Conservation (phyloP, 2,797 vertebrate genomes). For the Semotilus atromaculatus region DNA sequence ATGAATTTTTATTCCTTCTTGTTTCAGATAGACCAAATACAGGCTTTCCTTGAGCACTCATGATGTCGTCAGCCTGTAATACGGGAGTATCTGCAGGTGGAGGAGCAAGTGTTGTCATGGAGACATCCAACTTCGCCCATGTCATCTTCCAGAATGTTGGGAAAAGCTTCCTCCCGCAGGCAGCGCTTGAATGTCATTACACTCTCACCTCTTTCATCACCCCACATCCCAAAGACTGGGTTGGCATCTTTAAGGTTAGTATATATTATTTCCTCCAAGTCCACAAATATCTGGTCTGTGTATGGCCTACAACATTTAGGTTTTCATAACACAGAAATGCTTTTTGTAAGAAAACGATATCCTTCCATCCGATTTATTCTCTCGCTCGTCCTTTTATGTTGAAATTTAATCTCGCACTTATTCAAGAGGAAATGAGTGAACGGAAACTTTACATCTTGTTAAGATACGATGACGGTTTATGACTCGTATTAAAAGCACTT, state of each 20-base stretch:
- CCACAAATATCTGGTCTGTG: constrained; percentile 8
- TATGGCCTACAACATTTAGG: neutral
- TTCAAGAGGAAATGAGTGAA: constrained; percentile 77
- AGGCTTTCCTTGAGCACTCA: constrained; percentile 66
- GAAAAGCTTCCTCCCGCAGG: constrained; percentile 95
- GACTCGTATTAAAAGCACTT: constrained; percentile 74
- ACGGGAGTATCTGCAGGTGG: constrained; percentile 80
- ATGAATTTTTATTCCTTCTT: neutral
- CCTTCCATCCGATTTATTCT: constrained; percentile 41
- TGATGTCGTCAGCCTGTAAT: constrained; percentile 93
- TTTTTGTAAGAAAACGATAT: neutral
- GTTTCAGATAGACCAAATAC: constrained; percentile 69
- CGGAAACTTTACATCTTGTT: constrained; percentile 76
- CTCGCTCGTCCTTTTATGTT: constrained; percentile 74
- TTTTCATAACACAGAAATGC: neutral
- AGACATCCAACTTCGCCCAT: constrained; percentile 96
- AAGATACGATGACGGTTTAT: constrained; percentile 79
- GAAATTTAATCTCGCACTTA: constrained; percentile 77
- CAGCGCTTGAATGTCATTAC: constrained; percentile 93
- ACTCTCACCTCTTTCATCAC: constrained; percentile 92
- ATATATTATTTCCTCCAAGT: constrained; percentile 3
- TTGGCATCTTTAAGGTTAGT: constrained; percentile 98
- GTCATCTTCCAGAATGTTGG: constrained; percentile 99
- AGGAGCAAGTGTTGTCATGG: constrained; percentile 79
- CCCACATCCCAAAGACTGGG: constrained; percentile 96